Percentiles rank a stretch among this genome's conserved stretches.
Conservation (phyloP, 2,797 vertebrate genomes). For the Brachymystax lenok region DNA sequence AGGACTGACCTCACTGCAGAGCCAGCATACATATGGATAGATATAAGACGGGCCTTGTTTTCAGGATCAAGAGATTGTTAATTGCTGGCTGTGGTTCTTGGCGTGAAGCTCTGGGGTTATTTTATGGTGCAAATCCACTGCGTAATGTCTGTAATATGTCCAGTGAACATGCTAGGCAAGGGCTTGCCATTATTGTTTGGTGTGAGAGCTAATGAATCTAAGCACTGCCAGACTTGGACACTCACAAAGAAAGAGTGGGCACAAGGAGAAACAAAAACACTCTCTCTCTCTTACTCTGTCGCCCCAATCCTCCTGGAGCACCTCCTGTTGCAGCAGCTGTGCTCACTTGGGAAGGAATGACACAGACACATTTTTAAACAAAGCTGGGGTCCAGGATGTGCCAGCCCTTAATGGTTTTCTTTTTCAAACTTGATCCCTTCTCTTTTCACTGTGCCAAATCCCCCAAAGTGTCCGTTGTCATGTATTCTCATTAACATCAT, state of each 20-base stretch:
- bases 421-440: not conserved
- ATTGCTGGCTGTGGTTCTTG: conserved; percentile 35
- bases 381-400: conserved; percentile 55
- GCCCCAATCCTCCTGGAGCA: not conserved
- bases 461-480: conserved; percentile 9
- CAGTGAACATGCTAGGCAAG: conserved; percentile 32
- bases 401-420: conserved; percentile 25
- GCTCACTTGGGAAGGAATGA: conserved; percentile 12
- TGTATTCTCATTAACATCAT: conserved; percentile 1
- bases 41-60: conserved; percentile 21
- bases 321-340: conserved; percentile 12
- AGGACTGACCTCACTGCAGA: conserved; percentile 50
- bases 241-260: not conserved
- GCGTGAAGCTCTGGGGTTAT: conserved; percentile 4
- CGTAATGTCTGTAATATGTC: conserved; percentile 41
- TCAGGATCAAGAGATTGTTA: conserved; percentile 29
- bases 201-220: conserved; percentile 22
- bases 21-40: conserved; percentile 35
- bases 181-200: conserved; percentile 26
- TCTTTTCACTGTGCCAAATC: not conserved
- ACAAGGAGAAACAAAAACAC: not conserved
- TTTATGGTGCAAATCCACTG: conserved; percentile 24
- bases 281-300: not conserved
- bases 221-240: conserved; percentile 14
- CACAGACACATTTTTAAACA: conserved; percentile 43